Evolutionary conservation across 2,888 invertebrate genomes (phyloP), one percentile per base, ranked within the genome.

Genomic region (Eupithecia subfuscata): DNA sequence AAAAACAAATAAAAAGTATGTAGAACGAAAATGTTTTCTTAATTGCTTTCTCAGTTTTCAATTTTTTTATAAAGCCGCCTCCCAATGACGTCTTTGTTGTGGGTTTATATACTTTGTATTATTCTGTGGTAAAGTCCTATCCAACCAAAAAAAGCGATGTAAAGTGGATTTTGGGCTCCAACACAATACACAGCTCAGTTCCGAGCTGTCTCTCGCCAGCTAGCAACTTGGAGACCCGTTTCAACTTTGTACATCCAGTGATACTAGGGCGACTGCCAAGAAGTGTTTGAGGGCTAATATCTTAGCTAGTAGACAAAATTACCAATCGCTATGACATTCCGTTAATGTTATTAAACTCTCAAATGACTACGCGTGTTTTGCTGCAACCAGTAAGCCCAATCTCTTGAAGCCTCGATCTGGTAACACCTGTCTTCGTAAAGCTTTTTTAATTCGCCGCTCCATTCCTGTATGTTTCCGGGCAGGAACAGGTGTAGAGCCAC

Each of bases 401-500:
- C 64, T 74, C 48, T 60, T 14, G 18, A 37, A 30, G 37, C 37
- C 30, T 65, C 52, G 68, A 74, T 68, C 65, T 48, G 30, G 40
- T 37, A 30, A 68, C 77, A 77, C 75, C 75, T 73, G 75, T 70
- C 71, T 9, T 43, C 52, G 16, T 63, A 69, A 67, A 77, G 52
- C 40, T 64, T 37, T 67, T 70, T 73, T 56, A 56, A 73, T 75
- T 73, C 30, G 63, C 60, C 67, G 43, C 69, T 65, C 65, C 69
- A 43, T 64, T 72, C 68, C 30, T 65, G 37, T 69, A 70, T 70
- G 64, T 73, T 77, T 73, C 77, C 75, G 70, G 73, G 56, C 68
- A 30, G 70, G 34, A 73, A 48, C 77, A 77, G 77, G 77, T 77
- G 77, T 48, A 69, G 16, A 68, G 18, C 16, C 45, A 25, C 64